These are phyloP conservation scores for Lingula anatina DNA, from an alignment of 2,888 invertebrate genomes.

Conservation along the genomic window DNA sequence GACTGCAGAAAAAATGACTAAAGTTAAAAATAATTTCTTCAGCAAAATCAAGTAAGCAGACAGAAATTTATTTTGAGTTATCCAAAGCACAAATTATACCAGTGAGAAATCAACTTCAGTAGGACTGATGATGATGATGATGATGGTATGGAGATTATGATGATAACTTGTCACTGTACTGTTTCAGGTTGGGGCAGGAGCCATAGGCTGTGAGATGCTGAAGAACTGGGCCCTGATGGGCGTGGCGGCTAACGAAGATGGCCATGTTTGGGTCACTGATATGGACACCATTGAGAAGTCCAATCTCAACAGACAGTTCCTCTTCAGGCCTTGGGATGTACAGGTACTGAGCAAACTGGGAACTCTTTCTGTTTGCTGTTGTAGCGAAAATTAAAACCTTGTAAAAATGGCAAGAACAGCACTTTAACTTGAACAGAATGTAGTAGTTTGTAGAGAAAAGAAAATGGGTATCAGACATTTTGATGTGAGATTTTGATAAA, in stretches of 20 bases:
- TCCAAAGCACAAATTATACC: too few relatives aligned
- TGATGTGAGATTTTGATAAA: too few relatives aligned
- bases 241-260: conserved; percentile 61
- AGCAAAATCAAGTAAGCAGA: too few relatives aligned
- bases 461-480: neutral
- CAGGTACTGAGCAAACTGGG: conserved; percentile 45
- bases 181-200: conserved; percentile 57
- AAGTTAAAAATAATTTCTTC: too few relatives aligned
- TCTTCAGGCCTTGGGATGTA: conserved; percentile 92
- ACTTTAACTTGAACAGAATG: neutral
- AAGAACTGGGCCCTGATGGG: conserved; percentile 99
- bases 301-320: conserved; percentile 96
- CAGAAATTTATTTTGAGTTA: too few relatives aligned
- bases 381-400: too few relatives aligned
- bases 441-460: neutral
- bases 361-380: too few relatives aligned
- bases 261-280: conserved; percentile 83
- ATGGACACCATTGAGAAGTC: conserved; percentile 99
- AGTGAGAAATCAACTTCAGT: too few relatives aligned
- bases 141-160: too few relatives aligned
- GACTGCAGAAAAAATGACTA: too few relatives aligned
- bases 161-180: too few relatives aligned
- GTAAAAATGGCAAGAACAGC: neutral
- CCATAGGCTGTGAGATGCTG: conserved; percentile 84
- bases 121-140: too few relatives aligned